Evolutionary conservation across 2,888 invertebrate genomes (phyloP).

Genomic region (Stenchaetothrips biformis): DNA sequence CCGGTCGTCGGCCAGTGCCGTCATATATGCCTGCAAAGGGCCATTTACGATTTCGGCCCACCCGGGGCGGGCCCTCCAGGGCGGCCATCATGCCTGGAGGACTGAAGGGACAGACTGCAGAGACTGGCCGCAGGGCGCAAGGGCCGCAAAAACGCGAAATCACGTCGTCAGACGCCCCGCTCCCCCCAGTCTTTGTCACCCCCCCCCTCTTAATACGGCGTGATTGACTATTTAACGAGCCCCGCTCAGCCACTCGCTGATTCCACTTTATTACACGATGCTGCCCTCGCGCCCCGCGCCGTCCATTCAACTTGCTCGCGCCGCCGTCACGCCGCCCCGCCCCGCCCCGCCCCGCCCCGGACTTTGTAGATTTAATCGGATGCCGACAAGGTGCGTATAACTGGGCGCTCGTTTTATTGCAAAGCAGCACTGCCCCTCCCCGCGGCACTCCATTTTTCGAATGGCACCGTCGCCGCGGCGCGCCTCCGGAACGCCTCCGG

Average conservation of each 20-base stretch:
- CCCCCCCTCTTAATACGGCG: background rate
- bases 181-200: background rate
- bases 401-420: background rate
- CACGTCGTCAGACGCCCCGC: background rate
- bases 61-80: background rate
- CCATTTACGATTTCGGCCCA: constrained; percentile 7
- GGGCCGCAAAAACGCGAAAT: background rate
- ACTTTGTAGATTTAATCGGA: constrained; percentile 23
- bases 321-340: background rate
- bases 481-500: background rate
- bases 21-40: background rate
- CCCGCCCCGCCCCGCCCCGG: background rate
- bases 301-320: background rate
- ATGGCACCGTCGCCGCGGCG: background rate
- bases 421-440: background rate
- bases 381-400: constrained; percentile 8
- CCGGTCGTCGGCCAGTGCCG: background rate
- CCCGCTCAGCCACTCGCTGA: too few relatives aligned
- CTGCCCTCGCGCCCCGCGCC: background rate
- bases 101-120: background rate
- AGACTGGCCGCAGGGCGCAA: too few relatives aligned
- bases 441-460: background rate
- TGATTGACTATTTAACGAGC: background rate
- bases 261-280: constrained; percentile 4
- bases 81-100: background rate